phyloP scores from a whole-genome alignment of 1,140 invertebrate species.

The Cyclargus thomasi region DNA sequence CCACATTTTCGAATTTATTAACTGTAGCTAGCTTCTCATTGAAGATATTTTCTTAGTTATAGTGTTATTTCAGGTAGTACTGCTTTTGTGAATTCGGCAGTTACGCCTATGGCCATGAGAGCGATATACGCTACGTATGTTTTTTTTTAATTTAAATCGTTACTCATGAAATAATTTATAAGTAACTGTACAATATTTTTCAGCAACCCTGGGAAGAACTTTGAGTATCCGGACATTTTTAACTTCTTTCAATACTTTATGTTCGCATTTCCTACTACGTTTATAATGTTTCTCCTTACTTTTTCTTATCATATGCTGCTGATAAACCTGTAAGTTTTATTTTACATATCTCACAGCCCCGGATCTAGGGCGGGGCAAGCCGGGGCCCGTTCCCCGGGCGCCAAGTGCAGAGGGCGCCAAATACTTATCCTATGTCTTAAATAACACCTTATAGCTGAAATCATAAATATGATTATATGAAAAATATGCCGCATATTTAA shows the following conservation, averaged over 20 bases:
- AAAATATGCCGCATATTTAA: no score
- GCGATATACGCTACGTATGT: constrained; percentile 46
- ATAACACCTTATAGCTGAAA: no score
- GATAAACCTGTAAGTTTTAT: constrained; percentile 37
- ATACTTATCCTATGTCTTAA: no score
- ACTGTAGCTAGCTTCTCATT: no score
- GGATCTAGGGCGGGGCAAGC: no score
- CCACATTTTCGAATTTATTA: no score
- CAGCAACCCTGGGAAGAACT: constrained; percentile 28
- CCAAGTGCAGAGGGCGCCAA: no score
- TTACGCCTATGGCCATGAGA: constrained; percentile 35
- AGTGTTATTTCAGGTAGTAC: constrained; percentile 38
- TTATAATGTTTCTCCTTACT: constrained; percentile 44
- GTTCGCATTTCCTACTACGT: constrained; percentile 46
- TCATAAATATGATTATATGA: no score
- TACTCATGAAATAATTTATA: no score
- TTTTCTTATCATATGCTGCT: constrained; percentile 42
- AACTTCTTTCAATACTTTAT: constrained; percentile 49
- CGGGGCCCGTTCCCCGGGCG: no score
- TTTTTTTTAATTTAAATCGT: constrained; percentile 19
- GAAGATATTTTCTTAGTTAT: not conserved
- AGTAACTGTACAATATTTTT: constrained; percentile 13
- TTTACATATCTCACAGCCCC: no score
- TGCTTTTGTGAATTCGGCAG: constrained; percentile 40
- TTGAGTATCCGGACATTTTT: constrained; percentile 50